Percentiles rank a stretch among this genome's conserved stretches.
Evolutionary conservation across 1,140 invertebrate species (phyloP).

Genomic region (Diorhabda sublineata): DNA sequence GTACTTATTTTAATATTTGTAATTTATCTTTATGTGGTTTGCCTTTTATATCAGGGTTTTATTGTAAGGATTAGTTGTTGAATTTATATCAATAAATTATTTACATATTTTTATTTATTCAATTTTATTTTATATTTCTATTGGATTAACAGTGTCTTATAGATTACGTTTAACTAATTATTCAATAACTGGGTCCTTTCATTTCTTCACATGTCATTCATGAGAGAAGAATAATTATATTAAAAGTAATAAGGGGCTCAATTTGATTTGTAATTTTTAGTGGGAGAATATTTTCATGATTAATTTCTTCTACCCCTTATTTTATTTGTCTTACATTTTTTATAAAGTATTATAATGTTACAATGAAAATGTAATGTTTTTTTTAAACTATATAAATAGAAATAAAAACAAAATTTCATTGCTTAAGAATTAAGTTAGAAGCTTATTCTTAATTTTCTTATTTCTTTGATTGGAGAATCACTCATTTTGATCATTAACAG

Average conservation of each 20-base stretch:
- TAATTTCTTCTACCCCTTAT: conserved; percentile 49
- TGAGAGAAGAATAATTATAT: conserved; percentile 50
- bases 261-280: conserved; percentile 51
- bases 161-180: conserved; percentile 55
- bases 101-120: conserved; percentile 52
- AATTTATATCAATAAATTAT: conserved; percentile 48
- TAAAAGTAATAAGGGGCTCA: conserved; percentile 51
- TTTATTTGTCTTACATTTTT: conserved; percentile 50
- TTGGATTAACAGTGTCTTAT: conserved; percentile 54
- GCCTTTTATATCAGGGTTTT: conserved; percentile 61
- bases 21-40: conserved; percentile 54
- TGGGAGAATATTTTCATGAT: conserved; percentile 47
- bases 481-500: conserved; percentile 27
- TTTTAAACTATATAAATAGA: conserved; percentile 55
- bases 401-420: conserved; percentile 35
- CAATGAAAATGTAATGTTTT: conserved; percentile 58
- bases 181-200: conserved; percentile 48
- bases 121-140: conserved; percentile 51
- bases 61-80: conserved; percentile 63
- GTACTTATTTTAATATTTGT: conserved; percentile 50
- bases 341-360: conserved; percentile 49
- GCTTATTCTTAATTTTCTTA: conserved; percentile 31
- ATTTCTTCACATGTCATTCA: conserved; percentile 48
- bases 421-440: conserved; percentile 41
- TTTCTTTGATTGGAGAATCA: conserved; percentile 33